phyloP scores from a whole-genome alignment of 64 coral and sea anemone genomes.

The Pocillopora verrucosa region DNA sequence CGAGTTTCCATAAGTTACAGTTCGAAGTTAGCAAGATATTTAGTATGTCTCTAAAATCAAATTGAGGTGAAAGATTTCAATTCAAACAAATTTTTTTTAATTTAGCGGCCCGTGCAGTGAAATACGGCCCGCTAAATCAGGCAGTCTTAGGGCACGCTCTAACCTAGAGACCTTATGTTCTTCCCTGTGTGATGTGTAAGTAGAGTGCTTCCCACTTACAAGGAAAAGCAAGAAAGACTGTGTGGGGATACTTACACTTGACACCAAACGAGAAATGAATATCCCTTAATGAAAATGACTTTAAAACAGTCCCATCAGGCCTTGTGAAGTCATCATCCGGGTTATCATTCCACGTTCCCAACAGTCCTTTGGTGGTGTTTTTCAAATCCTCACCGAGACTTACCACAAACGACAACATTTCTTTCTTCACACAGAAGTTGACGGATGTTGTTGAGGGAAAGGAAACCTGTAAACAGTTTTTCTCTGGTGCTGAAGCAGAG shows the following conservation, averaged over 20 bases:
- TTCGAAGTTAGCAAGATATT: no score
- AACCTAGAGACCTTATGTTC: no score
- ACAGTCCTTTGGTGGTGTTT: constrained; percentile 38
- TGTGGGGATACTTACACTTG: constrained; percentile 28
- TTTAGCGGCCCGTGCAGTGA: no score
- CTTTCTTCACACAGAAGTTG: constrained; percentile 10
- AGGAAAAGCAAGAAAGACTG: no score
- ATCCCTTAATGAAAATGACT: background rate
- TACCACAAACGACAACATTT: constrained; percentile 32
- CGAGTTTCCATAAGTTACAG: no score
- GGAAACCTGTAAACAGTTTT: constrained; percentile 18
- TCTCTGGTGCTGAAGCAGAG: background rate
- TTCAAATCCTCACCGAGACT: constrained; percentile 1
- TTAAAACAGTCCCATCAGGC: constrained; percentile 29
- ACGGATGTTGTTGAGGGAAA: constrained; percentile 48
- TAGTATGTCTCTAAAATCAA: no score
- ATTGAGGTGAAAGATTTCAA: no score
- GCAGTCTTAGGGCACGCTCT: no score
- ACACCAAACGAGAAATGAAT: constrained; percentile 51
- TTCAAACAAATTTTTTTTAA: no score
- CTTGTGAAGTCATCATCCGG: constrained; percentile 39
- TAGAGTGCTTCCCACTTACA: no score
- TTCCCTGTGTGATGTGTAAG: no score
- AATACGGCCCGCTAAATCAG: no score
- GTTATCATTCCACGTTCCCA: constrained; percentile 46